phyloP scores from a whole-genome alignment of 1,140 invertebrate species.

The Saccostrea echinata region DNA sequence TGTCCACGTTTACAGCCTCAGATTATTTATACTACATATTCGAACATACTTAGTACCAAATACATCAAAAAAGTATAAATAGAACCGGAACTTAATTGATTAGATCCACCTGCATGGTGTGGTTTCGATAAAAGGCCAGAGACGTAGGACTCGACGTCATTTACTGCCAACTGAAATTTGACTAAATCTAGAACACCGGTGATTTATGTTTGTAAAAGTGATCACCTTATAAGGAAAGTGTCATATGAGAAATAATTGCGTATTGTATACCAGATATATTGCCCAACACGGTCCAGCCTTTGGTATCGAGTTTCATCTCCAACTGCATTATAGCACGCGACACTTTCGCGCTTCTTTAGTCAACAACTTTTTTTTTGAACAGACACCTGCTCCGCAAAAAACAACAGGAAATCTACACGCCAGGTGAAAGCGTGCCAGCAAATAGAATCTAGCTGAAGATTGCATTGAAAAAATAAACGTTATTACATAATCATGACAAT shows the following conservation, averaged over 20 bases:
- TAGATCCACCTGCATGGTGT: neutral
- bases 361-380: neutral
- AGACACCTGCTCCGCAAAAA: conserved; percentile 6
- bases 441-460: neutral
- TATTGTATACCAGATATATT: neutral
- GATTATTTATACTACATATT: too few species aligned
- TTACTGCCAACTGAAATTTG: neutral
- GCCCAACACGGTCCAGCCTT: neutral
- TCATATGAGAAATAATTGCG: neutral
- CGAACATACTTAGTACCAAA: neutral
- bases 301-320: neutral
- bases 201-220: neutral
- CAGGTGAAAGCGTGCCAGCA: conserved; percentile 23
- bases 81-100: too few species aligned
- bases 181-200: neutral
- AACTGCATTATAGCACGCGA: conserved; percentile 19
- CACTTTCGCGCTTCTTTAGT: neutral
- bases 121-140: neutral
- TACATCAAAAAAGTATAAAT: neutral
- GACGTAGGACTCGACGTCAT: conserved; percentile 3
- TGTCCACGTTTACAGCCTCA: neutral
- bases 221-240: neutral
- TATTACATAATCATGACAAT: neutral
- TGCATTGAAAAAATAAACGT: neutral
- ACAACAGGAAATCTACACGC: conserved; percentile 3